Evolutionary conservation across 2,888 invertebrate species (phyloP), one percentile per base, ranked within the genome.

Genomic region (Clunio marinus): DNA sequence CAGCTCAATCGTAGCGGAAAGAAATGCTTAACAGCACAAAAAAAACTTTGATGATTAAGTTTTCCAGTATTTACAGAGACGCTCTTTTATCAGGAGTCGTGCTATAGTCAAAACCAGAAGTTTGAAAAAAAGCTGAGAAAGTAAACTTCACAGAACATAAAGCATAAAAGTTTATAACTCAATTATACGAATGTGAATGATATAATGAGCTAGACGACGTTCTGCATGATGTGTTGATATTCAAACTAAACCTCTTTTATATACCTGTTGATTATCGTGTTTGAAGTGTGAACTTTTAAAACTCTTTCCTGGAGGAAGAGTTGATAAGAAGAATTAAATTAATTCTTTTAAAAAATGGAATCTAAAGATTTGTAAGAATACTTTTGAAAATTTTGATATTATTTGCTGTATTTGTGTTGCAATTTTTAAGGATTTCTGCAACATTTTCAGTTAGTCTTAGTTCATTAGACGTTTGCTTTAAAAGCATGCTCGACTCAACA

Each of bases 91-190:
- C n/a, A n/a, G n/a, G n/a, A n/a, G n/a, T n/a, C n/a, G n/a, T n/a
- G n/a, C n/a, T n/a, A 5, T 10, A 3, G n/a, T 41, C 41, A 41
- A 10, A 15, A 41, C n/a, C 41, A 41, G 10, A 41, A 41, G 15
- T 32, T n/a, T n/a, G n/a, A n/a, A n/a, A n/a, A n/a, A n/a, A n/a
- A n/a, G n/a, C n/a, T n/a, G n/a, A 27, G 35, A 17, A 59, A 35
- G 32, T 35, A 59, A 32, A 59, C 28, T 59, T 35, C 37, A 60
- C 37, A 37, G 27, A 45, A 46, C 63, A 45, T 63, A 63, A 63
- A 59, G 20, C 59, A 28, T 32, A 32, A 59, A 59, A 63, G 63
- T 63, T 63, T 63, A 63, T 63, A 63, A 63, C 63, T 63, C 63
- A 63, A 63, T 63, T 63, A 63, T n/a, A 13, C 4, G 32, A 4